phyloP scores from a whole-genome alignment of 2,797 vertebrate genomes.

The Pelobates cultripes region DNA sequence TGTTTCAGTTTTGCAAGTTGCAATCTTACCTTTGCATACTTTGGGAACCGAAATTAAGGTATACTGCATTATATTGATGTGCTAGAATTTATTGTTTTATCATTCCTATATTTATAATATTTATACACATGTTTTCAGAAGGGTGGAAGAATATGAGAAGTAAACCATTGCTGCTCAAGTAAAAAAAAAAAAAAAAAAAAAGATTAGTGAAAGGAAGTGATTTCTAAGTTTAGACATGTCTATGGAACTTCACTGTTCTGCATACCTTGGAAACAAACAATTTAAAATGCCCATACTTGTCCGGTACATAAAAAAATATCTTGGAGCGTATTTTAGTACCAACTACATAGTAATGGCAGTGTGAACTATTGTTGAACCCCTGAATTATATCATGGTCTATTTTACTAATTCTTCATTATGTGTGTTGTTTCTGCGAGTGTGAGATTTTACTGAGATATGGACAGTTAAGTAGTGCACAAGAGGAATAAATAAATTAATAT shows the following conservation, averaged over 20 bases:
- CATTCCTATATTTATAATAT: too few relatives aligned
- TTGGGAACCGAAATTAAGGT: too few relatives aligned
- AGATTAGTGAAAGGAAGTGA: constrained; percentile 49
- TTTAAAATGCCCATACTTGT: constrained; percentile 47
- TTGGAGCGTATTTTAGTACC: constrained; percentile 29
- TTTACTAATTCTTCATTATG: too few relatives aligned
- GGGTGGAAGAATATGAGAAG: background rate
- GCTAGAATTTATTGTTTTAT: too few relatives aligned
- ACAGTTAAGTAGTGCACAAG: too few relatives aligned
- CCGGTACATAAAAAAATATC: constrained; percentile 23
- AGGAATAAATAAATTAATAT: too few relatives aligned
- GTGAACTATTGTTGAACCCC: background rate
- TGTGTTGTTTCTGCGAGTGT: too few relatives aligned
- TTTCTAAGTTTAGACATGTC: constrained; percentile 51
- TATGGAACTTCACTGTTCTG: constrained; percentile 42
- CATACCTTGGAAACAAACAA: constrained; percentile 44
- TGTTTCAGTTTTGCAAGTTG: too few relatives aligned
- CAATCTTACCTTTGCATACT: too few relatives aligned
- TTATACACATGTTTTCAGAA: background rate
- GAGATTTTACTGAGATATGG: too few relatives aligned
- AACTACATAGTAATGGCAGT: constrained; percentile 11
- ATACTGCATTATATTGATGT: too few relatives aligned
- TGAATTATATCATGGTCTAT: background rate
- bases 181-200: constrained; percentile 35
- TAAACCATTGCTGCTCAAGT: background rate